Evolutionary conservation across 2,888 invertebrate genomes (phyloP).

Genomic region (Scotopteryx bipunctaria): DNA sequence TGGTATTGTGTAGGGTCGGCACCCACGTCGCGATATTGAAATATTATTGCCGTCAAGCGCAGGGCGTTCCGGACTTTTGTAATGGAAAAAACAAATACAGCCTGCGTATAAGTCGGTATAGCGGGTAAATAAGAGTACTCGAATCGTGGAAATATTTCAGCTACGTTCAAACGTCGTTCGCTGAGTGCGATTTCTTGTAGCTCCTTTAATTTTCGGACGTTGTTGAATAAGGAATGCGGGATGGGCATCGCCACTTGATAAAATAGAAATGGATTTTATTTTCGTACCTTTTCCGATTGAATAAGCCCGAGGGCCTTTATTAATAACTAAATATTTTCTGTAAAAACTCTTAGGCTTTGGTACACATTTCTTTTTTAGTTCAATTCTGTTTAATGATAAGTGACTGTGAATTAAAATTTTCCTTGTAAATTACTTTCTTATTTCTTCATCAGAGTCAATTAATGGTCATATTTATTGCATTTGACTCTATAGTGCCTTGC

Average conservation of each 20-base stretch:
- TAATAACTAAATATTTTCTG: not conserved
- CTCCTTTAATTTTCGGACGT: conserved; percentile 73
- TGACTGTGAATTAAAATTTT: too few relatives aligned
- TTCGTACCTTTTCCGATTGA: conserved; percentile 25
- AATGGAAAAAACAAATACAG: conserved; percentile 80
- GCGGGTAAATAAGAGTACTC: conserved; percentile 71
- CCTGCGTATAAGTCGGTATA: conserved; percentile 40
- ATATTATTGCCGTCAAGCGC: conserved; percentile 70
- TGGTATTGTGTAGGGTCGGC: conserved; percentile 61
- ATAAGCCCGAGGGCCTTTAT: not conserved
- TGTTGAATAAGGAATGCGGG: conserved; percentile 77
- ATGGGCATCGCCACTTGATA: conserved; percentile 46
- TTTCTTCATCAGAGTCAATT: too few relatives aligned
- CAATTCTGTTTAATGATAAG: too few relatives aligned
- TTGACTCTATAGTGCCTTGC: too few relatives aligned
- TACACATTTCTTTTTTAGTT: too few relatives aligned
- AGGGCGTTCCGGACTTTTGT: conserved; percentile 75
- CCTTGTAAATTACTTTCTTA: too few relatives aligned
- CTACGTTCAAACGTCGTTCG: conserved; percentile 47
- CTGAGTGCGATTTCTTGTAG: conserved; percentile 81
- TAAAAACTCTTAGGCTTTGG: not conserved
- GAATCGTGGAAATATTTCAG: conserved; percentile 73
- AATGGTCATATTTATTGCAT: too few relatives aligned
- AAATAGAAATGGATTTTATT: conserved; percentile 46
- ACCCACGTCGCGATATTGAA: conserved; percentile 71